These are phyloP conservation scores for Cladorhizidae sp. DNA, from an alignment of 37 sponge, comb jelly and placozoan genomes.

Conservation along the genomic window DNA sequence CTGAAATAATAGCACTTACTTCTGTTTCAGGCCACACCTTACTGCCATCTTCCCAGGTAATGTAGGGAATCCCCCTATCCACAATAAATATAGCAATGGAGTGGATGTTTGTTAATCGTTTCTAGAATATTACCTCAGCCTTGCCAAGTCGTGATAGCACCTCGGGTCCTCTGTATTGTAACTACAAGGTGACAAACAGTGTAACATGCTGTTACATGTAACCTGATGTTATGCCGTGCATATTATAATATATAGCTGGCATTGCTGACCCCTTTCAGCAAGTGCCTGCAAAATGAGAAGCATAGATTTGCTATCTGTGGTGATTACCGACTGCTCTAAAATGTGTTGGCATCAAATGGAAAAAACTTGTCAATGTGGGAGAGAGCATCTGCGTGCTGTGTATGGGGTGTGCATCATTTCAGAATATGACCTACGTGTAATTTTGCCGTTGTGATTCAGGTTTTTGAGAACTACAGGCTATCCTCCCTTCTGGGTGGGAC, in stretches of 20 bases:
- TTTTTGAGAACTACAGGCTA: neutral
- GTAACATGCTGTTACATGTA: neutral
- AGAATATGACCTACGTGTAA: too few relatives aligned
- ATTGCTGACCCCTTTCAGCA: too few relatives aligned
- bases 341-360: too few relatives aligned
- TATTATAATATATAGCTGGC: too few relatives aligned
- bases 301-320: too few relatives aligned
- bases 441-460: neutral
- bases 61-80: constrained; percentile 78
- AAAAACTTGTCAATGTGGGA: neutral
- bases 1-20: too few relatives aligned
- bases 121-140: constrained; percentile 50
- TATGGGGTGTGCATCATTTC: neutral
- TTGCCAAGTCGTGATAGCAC: constrained; percentile 90
- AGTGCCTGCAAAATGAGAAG: too few relatives aligned
- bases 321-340: too few relatives aligned
- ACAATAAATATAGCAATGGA: neutral
- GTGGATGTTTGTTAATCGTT: neutral
- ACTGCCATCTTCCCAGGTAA: constrained; percentile 80
- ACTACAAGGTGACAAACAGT: constrained; percentile 37
- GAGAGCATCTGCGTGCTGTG: neutral
- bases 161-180: constrained; percentile 83
- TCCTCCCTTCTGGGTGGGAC: too few relatives aligned
- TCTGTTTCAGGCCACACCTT: constrained; percentile 62
- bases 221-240: neutral